Evolutionary conservation across 2,888 invertebrate genomes (phyloP), one percentile per base, ranked within the genome.

Genomic region (Euclidia mi): DNA sequence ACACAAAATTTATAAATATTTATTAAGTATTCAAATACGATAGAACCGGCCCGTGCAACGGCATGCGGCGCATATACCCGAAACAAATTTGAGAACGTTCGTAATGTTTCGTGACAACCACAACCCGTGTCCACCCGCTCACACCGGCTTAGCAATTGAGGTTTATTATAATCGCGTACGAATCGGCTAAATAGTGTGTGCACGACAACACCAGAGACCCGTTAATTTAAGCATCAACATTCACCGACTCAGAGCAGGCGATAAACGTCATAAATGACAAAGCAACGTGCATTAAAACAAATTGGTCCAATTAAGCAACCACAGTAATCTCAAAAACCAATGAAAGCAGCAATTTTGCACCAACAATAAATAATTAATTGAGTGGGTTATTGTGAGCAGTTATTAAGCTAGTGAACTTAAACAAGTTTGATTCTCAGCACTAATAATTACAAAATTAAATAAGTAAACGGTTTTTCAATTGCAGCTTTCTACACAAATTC

Each of bases 141-240:
- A 74, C 81, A 85, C 81, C 79, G 76, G 76, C 76, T 84, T 84
- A 84, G 84, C 85, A 85, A 82, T 85, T 81, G 73, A 80, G 79
- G 81, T 78, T 81, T 82, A 82, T 88, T 88, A 89, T 89, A 84
- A 85, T 78, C 82, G 76, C 68, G 70, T 85, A 85, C 83, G 83
- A 91, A 87, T 87, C 84, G 71, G 65, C 71, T 74, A 89, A 90
- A 92, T 91, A 84, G 88, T 85, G 69, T 74, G 78, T 72, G 86
- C 93, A 92, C 92, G 91, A 92, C 84, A 85, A 70, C 76, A 80
- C 65, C 79, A 79, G 81, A 69, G 64, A 69, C 72, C 89, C 89
- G 90, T 89, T 90, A 90, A 71, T 65, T 73, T 71, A 76, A 81
- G 77, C 68, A 71, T 78, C 77, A 25, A 25, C 20, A 7, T 7